Conservation (phyloP, 2,113 vertebrate species). For the Pachypanchax playfairii region DNA sequence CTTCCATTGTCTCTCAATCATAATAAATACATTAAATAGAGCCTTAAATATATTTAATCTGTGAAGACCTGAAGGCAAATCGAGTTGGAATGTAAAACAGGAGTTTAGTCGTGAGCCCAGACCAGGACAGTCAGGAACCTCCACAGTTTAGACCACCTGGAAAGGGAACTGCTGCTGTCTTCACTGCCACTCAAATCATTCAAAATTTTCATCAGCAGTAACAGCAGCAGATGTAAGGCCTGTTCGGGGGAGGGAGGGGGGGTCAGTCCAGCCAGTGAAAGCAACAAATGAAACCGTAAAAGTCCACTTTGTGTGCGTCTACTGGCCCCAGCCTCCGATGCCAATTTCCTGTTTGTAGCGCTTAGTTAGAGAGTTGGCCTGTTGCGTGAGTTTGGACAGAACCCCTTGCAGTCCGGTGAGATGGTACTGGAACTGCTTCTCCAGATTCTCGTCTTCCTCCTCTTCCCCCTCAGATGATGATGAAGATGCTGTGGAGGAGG, state of each 20-base stretch:
- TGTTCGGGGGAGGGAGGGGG: background rate
- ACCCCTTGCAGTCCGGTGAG: conserved; percentile 92
- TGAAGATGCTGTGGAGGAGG: conserved; percentile 19
- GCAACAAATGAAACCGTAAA: background rate
- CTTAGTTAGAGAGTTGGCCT: conserved; percentile 92
- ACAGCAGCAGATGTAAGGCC: conserved; percentile 21
- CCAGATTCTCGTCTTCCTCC: conserved; percentile 88
- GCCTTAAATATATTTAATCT: conserved; percentile 66
- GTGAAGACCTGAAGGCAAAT: conserved; percentile 33
- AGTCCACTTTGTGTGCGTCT: conserved; percentile 2
- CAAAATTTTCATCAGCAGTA: conserved; percentile 31
- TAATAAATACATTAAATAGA: conserved; percentile 74
- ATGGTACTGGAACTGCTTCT: conserved; percentile 94
- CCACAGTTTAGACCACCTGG: conserved; percentile 26
- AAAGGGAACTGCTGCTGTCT: conserved; percentile 18
- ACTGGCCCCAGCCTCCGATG: conserved; percentile 90
- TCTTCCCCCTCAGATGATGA: conserved; percentile 60
- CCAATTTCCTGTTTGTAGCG: conserved; percentile 96
- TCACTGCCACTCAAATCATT: conserved; percentile 28
- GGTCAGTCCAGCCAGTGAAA: conserved; percentile 23
- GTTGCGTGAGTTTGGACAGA: conserved; percentile 91
- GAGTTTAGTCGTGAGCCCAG: conserved; percentile 12
- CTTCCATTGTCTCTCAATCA: conserved; percentile 35
- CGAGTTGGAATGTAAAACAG: conserved; percentile 58
- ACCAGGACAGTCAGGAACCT: conserved; percentile 40